A percentile compares a stretch with the other conserved stretches of the same genome.
Conservation (phyloP, 2,113 vertebrate genomes). For the Sceloporus undulatus region DNA sequence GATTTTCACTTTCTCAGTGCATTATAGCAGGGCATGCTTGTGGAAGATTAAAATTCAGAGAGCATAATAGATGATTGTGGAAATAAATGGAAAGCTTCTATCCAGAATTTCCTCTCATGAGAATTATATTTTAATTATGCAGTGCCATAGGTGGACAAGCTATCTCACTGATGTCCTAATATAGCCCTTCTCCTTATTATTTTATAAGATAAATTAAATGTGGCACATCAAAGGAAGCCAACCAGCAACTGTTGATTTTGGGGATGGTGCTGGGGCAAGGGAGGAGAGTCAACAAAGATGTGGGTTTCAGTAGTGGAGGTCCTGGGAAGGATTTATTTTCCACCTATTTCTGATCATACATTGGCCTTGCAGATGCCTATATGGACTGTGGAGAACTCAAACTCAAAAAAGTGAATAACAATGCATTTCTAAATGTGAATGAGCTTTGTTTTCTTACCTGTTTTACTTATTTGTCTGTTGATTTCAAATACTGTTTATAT, state of each 20-base stretch:
- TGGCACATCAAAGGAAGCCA: neutral
- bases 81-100: neutral
- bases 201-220: constrained; percentile 28
- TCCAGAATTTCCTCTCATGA: neutral
- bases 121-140: constrained; percentile 30
- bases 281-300: neutral
- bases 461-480: neutral
- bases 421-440: neutral
- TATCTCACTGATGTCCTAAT: neutral
- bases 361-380: neutral
- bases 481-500: too few species aligned
- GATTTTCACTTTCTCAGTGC: neutral
- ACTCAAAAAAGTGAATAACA: neutral
- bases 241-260: constrained; percentile 20
- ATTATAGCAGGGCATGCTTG: neutral
- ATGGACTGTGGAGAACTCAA: neutral
- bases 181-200: constrained; percentile 1
- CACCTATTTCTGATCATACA: neutral
- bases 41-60: neutral
- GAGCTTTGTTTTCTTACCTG: neutral
- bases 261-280: neutral
- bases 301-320: neutral
- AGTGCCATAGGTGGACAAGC: neutral
- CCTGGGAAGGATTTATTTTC: neutral
- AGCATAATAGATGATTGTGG: neutral